These are phyloP conservation scores for Silurus asotus DNA, from an alignment of 2,113 vertebrate genomes.

Conservation along the genomic window DNA sequence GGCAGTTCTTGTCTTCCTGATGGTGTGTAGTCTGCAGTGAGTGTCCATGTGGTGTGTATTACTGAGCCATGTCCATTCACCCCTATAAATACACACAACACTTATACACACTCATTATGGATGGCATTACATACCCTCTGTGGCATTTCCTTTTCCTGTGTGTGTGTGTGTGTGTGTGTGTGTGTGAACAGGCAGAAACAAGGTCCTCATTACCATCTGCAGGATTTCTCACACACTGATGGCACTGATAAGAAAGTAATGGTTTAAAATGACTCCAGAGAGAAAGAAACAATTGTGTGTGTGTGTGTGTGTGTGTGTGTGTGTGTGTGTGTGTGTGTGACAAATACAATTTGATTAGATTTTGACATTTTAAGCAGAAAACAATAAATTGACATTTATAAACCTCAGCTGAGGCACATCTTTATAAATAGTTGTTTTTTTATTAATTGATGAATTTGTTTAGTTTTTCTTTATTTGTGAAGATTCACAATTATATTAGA, in stretches of 20 bases:
- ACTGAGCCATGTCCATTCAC: conserved; percentile 2
- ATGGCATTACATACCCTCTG: conserved; percentile 71
- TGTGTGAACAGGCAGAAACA: background rate
- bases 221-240: conserved; percentile 36
- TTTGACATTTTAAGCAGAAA: no score
- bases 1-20: background rate
- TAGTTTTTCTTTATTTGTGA: no score
- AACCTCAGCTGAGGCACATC: no score
- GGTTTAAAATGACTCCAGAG: background rate
- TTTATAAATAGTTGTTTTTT: no score
- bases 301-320: conserved; percentile 7
- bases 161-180: conserved; percentile 34
- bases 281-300: conserved; percentile 10
- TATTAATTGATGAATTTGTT: no score
- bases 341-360: background rate
- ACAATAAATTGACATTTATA: no score
- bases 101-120: conserved; percentile 60
- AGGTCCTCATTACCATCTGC: conserved; percentile 32
- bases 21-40: background rate
- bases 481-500: no score
- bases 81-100: conserved; percentile 59
- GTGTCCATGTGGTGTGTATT: background rate
- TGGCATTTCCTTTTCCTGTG: conserved; percentile 75
- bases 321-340: background rate
- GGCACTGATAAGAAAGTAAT: conserved; percentile 25